Conservation (phyloP, 35 echinoderm and acorn worm genomes). For the Lytechinus pictus region DNA sequence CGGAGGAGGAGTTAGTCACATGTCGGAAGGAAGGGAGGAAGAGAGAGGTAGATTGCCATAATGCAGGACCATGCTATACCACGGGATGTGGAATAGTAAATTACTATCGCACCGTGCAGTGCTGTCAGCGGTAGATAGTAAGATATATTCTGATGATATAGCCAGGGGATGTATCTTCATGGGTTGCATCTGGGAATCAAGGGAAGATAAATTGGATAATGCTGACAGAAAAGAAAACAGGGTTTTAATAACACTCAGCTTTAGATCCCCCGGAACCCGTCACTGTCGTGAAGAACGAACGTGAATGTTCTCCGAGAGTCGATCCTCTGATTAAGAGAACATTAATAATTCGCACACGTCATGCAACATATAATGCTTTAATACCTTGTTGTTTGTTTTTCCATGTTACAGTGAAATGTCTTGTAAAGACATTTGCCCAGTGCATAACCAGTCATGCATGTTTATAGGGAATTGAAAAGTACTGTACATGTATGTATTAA, state of each 20-base stretch:
- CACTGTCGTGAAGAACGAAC: background rate
- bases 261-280: background rate
- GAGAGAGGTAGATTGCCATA: background rate
- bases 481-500: too few species aligned
- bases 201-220: slow-evolving; percentile 20
- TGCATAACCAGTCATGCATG: too few species aligned
- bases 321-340: background rate
- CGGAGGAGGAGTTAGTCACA: too few species aligned
- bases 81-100: background rate
- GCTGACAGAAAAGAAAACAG: background rate
- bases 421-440: background rate
- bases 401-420: background rate
- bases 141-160: background rate
- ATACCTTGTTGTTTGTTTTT: background rate
- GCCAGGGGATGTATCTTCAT: slow-evolving; percentile 1
- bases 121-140: background rate
- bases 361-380: background rate
- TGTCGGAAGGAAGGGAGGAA: background rate
- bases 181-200: background rate
- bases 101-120: background rate
- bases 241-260: background rate
- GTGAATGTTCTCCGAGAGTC: background rate
- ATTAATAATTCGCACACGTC: background rate
- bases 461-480: too few species aligned
- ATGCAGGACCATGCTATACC: background rate